Percentiles rank a stretch among this genome's conserved stretches.
Conservation (phyloP, 64 coral and sea anemone species). For the Acropora tenuis region DNA sequence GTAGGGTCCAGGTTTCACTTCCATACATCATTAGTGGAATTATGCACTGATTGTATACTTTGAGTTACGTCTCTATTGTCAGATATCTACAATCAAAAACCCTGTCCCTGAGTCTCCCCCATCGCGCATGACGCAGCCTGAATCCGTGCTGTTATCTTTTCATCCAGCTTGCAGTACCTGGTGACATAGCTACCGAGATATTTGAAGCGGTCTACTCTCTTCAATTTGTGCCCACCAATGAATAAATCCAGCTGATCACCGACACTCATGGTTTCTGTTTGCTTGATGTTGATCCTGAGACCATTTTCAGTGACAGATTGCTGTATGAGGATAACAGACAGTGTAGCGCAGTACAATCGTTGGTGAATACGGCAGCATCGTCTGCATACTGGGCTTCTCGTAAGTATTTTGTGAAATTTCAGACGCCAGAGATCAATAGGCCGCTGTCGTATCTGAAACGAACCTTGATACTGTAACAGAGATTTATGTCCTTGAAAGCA, state of each 20-base stretch:
- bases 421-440: conserved; percentile 20
- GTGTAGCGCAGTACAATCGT: conserved; percentile 28
- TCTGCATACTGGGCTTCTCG: conserved; percentile 50
- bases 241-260: conserved; percentile 16
- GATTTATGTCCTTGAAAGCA: too few relatives aligned
- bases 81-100: conserved; percentile 30
- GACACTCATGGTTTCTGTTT: conserved; percentile 50
- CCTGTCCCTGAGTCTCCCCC: conserved; percentile 19
- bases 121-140: conserved; percentile 41
- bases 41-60: conserved; percentile 21
- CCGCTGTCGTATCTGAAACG: conserved; percentile 4
- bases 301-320: conserved; percentile 9
- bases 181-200: conserved; percentile 38
- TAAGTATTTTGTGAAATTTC: conserved; percentile 34
- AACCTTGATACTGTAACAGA: background rate
- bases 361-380: conserved; percentile 49
- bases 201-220: conserved; percentile 27
- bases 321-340: conserved; percentile 24
- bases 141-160: conserved; percentile 33
- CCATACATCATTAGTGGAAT: conserved; percentile 33
- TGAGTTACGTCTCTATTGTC: background rate
- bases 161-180: conserved; percentile 39
- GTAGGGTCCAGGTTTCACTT: conserved; percentile 40
- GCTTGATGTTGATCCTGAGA: conserved; percentile 15
- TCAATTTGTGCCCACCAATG: conserved; percentile 40